A percentile compares a stretch with the other conserved stretches of the same genome.
Evolutionary conservation across 2,888 invertebrate genomes (phyloP).

Genomic region (Eupithecia centaureata): DNA sequence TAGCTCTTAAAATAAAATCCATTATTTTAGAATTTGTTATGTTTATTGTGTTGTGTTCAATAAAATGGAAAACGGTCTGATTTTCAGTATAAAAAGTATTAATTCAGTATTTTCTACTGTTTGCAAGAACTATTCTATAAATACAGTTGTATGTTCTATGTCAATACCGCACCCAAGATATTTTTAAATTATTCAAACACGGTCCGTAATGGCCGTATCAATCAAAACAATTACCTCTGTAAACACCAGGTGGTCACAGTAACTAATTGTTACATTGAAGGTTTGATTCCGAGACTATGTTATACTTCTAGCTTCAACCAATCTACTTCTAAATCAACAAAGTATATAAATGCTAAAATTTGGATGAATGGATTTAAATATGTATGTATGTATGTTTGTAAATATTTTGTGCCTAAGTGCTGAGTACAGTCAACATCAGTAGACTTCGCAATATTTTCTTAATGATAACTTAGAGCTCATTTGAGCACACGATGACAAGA

Average conservation of each 20-base stretch:
- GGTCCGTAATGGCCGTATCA: conserved; percentile 58
- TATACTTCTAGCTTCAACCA: background rate
- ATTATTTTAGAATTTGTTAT: background rate
- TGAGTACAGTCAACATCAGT: background rate
- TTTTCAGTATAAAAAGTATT: background rate
- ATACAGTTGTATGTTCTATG: background rate
- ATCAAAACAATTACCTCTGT: conserved; percentile 67
- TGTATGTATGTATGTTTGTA: too few relatives aligned
- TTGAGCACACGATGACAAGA: conserved; percentile 32
- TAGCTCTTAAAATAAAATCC: background rate
- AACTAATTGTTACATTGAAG: conserved; percentile 60
- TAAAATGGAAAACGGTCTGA: background rate
- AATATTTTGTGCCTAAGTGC: too few relatives aligned
- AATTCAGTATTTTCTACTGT: background rate
- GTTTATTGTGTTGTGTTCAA: background rate
- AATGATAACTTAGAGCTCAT: conserved; percentile 46
- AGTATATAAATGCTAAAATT: background rate
- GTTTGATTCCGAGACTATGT: background rate
- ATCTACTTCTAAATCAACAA: background rate
- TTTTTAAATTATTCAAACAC: conserved; percentile 42
- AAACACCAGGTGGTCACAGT: conserved; percentile 69
- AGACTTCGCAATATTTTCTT: background rate
- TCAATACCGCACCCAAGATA: conserved; percentile 6
- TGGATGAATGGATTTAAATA: background rate
- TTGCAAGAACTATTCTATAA: background rate